Evolutionary conservation across 2,888 invertebrate species (phyloP), one percentile per base, ranked within the genome.

Genomic region (Drosophila demipolita): DNA sequence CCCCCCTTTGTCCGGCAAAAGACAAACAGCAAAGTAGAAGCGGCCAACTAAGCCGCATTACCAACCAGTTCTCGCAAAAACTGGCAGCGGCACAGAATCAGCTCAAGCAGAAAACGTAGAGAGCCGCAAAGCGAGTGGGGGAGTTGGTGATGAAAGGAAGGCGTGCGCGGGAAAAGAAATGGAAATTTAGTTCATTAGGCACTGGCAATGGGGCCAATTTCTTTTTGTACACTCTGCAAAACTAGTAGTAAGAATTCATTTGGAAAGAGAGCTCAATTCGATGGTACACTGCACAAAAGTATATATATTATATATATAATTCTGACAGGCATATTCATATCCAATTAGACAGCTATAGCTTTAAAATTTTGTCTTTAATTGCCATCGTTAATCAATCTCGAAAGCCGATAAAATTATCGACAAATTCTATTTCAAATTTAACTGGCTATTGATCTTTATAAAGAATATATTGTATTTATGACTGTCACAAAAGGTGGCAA

Each of bases 181-280:
- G 65, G 59, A 80, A 86, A 86, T 86, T 80, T 77, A 80, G 87
- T 88, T 88, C 82, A 86, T 88, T 86, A 83, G 84, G 74, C 73
- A 87, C 70, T 63, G 73, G 73, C 73, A 65, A 55, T 62, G 65
- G 73, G 75, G 75, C 54, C 63, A 71, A 78, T 66, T 61, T 62
- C 60, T 66, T 57, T 38, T 36, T 38, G 17, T 52, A 52, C 52
- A 52, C 52, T 52, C 50, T 17, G 17, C 26, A 29, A 49, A 49
- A 17, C 9, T 6, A 49, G 1, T 17, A 17, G 15, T n/a, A 32
- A 6, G 23, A 36, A 36, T 15, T 23, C 1, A 17, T 5, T 23
- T 8, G 20, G 35, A 20, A 33, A 20, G 8, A 20, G 42, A 20
- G 6, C 7, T 42, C 20, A 12, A 20, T 20, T 42, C 6, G 6